Evolutionary conservation across 2,888 invertebrate genomes (phyloP), one percentile per base, ranked within the genome.

Genomic region (Xylocampa areola): DNA sequence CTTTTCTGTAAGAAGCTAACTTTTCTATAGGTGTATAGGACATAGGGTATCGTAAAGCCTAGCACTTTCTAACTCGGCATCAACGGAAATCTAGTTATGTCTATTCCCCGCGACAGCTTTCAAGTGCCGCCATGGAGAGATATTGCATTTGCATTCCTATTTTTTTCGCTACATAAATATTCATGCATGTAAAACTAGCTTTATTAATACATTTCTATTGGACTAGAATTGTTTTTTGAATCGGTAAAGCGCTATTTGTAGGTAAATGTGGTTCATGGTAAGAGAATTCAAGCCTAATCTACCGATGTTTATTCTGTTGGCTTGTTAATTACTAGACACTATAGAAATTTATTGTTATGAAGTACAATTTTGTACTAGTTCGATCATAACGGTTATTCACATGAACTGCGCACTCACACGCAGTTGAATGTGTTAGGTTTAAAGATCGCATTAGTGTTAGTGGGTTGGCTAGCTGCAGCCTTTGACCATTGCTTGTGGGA

Each of bases 31-130:
- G n/a, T n/a, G n/a, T n/a, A n/a, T n/a, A n/a, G n/a, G n/a, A 35
- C 13, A 10, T 16, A 23, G 14, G 14, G n/a, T 33, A 25, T 16
- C 5, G 33, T 37, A 63, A 13, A 41, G 45, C 32, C 4, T 50
- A 60, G 54, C 39, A 64, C 70, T 74, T 76, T 76, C 74, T 57
- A 73, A 41, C 32, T 14, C 35, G n/a, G 23, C 48, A 21, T 49
- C 33, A 27, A 55, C 48, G 47, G 53, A 62, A 69, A 76, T 60
- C 64, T 60, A 51, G 67, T 60, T 58, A 59, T 6, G 39, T 61
- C 41, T 57, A 37, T 48, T 53, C 52, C 47, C 23, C 36, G 50
- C 45, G 57, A 48, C 66, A 69, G 70, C 73, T 74, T 76, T 76
- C 80, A 50, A 66, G 43, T 45, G 32, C 40, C 25, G 29, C 40